Base-by-base conservation (phyloP, 2,888 invertebrate species). In the Gnatocerus cornutus region DNA sequence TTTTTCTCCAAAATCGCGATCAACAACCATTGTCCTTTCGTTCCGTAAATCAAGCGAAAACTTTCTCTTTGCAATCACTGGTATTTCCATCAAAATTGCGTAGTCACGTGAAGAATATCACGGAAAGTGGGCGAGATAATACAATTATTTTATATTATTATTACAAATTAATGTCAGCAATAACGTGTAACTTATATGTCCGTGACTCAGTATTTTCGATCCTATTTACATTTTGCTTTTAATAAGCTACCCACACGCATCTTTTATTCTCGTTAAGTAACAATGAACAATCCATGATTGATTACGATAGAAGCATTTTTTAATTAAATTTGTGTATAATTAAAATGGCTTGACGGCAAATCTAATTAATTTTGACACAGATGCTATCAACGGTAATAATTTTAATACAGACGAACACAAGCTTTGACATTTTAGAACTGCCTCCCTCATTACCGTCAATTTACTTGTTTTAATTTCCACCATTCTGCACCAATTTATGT, bases 291-390 rank as follows among this genome's bases (percentile, higher is more conserved):
- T 41, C 43, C 39, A 39, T 63, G 63, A 63, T 63, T 63, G 63
- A 63, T 63, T 63, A 53, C 21, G 30, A 52, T 29, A 29, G 27
- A 14, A 52, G 16, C 29, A 53, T 53, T 63, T 62, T 63, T 45
- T 63, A 63, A 63, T 63, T 63, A 63, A 63, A 63, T 41, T 53
- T 63, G 16, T 50, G 46, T 37, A 46, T 29, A 58, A 58, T 46
- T 56, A 41, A 56, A 56, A 39, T 41, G 27, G 46, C 13, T 45
- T 45, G 10, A 45, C 41, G 16, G 39, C 30, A 59, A 62, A 50
- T 63, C 43, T 63, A 63, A 63, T 63, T 63, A 63, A 61, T 61
- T 61, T 63, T 43, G 53, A 63, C 52, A 37, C 63, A 63, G 52
- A 63, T 63, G 63, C 52, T 63, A 63, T 63, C 63, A 63, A 21